Evolutionary conservation across 1,140 invertebrate genomes (phyloP), one percentile per base, ranked within the genome.

Genomic region (Trichomalopsis sarcophagae): DNA sequence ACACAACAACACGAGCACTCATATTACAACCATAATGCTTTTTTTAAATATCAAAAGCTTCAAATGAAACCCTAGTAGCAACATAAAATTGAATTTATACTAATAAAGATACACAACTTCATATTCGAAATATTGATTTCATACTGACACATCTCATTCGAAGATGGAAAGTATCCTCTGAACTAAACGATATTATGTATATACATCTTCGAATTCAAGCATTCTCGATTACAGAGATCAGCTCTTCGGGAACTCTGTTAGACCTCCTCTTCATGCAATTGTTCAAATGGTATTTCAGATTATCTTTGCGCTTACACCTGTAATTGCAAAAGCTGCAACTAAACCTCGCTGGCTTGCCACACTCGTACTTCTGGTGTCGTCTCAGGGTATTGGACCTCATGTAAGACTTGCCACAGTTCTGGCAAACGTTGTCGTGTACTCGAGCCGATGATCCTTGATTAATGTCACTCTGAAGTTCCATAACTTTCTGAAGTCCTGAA

Each of bases 381-480:
- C 76, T 81, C 5, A 85, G 40, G 1, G 71, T 85, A 27, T 82
- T 82, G 23, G 23, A 5, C 0, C 71, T 69, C 55, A 87, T 89
- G 86, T 93, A 93, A 17, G 87, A 86, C 47, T 92, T 91, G 23
- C 91, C 91, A 84, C 93, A 93, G 21, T 7, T 62, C 62, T 89
- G 87, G n/a, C 93, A 93, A 2, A 80, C 17, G 62, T 84, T 14
- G n/a, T 77, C 47, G 9, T 77, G n/a, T 0, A 21, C 21, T 0
- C 55, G 21, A 62, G 3, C 3, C 1, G 55, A 21, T 4, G 55
- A n/a, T 21, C 55, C 21, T 7, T 6, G 21, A n/a, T 62, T 62
- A n/a, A 0, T 6, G 21, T 14, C 55, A 62, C 21, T 17, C 21
- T 21, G 17, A 14, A 21, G 4, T 7, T 17, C 55, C 21, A n/a